phyloP scores from a whole-genome alignment of 2,797 vertebrate genomes.

The Enteromius radiatus region DNA sequence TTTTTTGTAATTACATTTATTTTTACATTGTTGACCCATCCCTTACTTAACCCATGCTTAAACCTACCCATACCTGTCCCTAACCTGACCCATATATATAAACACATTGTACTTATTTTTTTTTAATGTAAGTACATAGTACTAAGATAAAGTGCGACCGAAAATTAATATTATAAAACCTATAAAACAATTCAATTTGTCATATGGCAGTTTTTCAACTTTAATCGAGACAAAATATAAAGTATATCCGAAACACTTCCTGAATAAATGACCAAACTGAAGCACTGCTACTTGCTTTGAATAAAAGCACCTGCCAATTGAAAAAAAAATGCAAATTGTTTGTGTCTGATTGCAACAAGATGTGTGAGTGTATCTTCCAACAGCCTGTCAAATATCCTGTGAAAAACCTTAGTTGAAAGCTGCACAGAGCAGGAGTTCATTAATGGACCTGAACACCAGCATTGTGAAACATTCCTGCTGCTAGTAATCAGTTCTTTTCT shows the following conservation, averaged over 20 bases:
- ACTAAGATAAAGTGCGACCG: too few species aligned
- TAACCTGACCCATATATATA: too few species aligned
- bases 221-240: neutral
- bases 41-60: too few species aligned
- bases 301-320: neutral
- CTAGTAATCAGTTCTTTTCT: conserved; percentile 9
- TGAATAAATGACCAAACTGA: neutral
- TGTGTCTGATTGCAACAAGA: conserved; percentile 19
- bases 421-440: conserved; percentile 19
- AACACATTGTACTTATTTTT: too few species aligned
- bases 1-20: too few species aligned
- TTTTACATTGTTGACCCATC: too few species aligned
- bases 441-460: conserved; percentile 15
- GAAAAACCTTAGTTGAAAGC: conserved; percentile 33
- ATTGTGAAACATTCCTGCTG: conserved; percentile 23
- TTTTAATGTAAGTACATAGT: too few species aligned
- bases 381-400: conserved; percentile 9
- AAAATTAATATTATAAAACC: neutral
- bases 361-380: conserved; percentile 11
- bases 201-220: neutral
- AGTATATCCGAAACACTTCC: neutral
- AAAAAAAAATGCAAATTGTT: conserved; percentile 6
- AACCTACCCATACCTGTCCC: too few species aligned
- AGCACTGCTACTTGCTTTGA: neutral
- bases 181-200: neutral